phyloP scores from a whole-genome alignment of 2,113 vertebrate species.

The Ptyas mucosa region DNA sequence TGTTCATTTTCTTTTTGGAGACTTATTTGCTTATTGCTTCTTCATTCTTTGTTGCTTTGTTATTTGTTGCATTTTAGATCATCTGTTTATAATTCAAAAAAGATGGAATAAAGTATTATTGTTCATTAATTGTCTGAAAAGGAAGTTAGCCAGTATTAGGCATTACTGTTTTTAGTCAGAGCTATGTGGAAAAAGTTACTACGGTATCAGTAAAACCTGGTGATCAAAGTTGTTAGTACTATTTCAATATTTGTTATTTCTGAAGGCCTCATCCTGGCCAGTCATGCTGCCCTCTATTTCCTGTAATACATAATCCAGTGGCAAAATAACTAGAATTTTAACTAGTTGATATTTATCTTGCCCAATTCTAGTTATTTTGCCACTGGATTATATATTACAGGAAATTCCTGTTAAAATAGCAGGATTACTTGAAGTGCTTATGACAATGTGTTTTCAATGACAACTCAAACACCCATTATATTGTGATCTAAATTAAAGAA shows the following conservation, averaged over 20 bases:
- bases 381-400: not conserved
- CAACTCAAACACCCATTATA: not conserved
- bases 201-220: not conserved
- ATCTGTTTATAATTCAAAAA: not conserved
- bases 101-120: not conserved
- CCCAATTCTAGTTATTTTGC: not conserved
- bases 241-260: not conserved
- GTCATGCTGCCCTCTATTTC: not conserved
- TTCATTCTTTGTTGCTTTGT: not conserved
- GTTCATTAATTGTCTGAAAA: not conserved
- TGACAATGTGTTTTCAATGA: not conserved
- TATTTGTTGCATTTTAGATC: not conserved
- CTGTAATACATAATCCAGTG: too few species aligned
- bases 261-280: not conserved
- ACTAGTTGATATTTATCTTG: not conserved
- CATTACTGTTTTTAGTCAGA: not conserved
- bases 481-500: not conserved
- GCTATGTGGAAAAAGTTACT: not conserved
- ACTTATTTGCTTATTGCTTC: not conserved
- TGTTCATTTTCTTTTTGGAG: not conserved
- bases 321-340: not conserved
- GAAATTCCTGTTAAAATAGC: not conserved
- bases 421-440: not conserved
- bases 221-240: not conserved
- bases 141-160: not conserved